phyloP scores from a whole-genome alignment of 2,113 vertebrate species.

The Nerophis lumbriciformis region DNA sequence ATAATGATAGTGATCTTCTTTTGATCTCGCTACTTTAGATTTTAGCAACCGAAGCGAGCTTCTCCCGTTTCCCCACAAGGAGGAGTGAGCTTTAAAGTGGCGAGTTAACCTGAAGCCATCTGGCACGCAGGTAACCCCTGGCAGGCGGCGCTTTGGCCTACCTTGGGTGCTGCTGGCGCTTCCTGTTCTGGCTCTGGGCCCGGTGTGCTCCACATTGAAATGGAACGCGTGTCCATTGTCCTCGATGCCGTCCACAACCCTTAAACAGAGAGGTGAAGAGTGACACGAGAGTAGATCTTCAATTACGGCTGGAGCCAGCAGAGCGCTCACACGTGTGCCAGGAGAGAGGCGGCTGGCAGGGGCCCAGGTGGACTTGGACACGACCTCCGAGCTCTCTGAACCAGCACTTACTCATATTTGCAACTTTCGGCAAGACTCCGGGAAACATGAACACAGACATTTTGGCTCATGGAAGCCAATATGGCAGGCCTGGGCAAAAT shows the following conservation, averaged over 20 bases:
- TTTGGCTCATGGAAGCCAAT: conserved; percentile 27
- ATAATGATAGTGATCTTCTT: conserved; percentile 19
- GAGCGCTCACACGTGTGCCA: conserved; percentile 32
- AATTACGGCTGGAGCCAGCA: conserved; percentile 46
- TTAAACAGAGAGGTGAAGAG: conserved; percentile 44
- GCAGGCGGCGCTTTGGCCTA: conserved; percentile 47
- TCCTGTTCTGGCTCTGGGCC: conserved; percentile 33
- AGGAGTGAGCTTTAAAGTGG: conserved; percentile 38
- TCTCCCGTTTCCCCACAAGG: conserved; percentile 51
- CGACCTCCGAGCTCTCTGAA: conserved; percentile 52
- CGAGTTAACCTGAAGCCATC: conserved; percentile 41
- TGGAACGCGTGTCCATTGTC: conserved; percentile 79
- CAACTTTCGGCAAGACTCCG: conserved; percentile 25
- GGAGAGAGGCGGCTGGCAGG: conserved; percentile 54
- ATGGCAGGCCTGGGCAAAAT: background rate
- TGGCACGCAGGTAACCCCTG: conserved; percentile 45
- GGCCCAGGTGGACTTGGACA: conserved; percentile 31
- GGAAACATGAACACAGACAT: conserved; percentile 52
- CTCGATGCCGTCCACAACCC: conserved; percentile 92
- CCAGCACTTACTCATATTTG: conserved; percentile 40
- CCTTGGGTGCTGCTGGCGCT: conserved; percentile 34
- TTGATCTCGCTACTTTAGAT: conserved; percentile 26
- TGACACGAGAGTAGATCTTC: conserved; percentile 54
- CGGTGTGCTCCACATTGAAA: conserved; percentile 70
- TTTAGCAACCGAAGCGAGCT: too few relatives aligned